These are phyloP conservation scores for Bombus terrestris DNA, from an alignment of 1,140 invertebrate species.

Conservation along the genomic window DNA sequence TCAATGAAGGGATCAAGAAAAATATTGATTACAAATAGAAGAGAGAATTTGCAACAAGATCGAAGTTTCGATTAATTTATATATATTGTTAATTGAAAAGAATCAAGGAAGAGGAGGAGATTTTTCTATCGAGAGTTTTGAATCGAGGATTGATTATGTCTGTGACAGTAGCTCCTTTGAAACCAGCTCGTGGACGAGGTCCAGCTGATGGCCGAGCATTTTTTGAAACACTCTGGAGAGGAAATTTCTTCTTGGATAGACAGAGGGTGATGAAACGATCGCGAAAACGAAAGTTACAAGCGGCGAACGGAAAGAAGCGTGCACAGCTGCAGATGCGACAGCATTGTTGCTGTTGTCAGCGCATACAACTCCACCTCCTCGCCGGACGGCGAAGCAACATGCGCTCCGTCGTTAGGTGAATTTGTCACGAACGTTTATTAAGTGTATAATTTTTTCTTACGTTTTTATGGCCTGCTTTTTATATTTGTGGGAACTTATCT, in stretches of 20 bases:
- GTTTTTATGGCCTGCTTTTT: neutral
- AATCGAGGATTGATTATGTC: slow-evolving; percentile 71
- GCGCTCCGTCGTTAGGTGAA: slow-evolving; percentile 81
- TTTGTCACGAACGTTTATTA: slow-evolving; percentile 5
- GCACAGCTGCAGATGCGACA: slow-evolving; percentile 68
- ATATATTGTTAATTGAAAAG: neutral
- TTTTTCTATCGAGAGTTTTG: neutral
- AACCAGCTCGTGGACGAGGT: slow-evolving; percentile 77
- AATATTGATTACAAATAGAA: neutral
- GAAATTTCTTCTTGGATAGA: slow-evolving; percentile 77
- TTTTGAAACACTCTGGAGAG: slow-evolving; percentile 79
- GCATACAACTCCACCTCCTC: slow-evolving; percentile 79
- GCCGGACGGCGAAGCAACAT: slow-evolving; percentile 76
- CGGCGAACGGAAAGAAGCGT: slow-evolving; percentile 62
- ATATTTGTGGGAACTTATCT: neutral
- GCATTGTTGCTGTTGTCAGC: slow-evolving; percentile 80
- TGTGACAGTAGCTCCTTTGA: slow-evolving; percentile 58
- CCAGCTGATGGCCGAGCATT: slow-evolving; percentile 79
- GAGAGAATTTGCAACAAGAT: neutral
- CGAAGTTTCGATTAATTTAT: neutral
- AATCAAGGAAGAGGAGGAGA: neutral
- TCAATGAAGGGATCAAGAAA: slow-evolving; percentile 26
- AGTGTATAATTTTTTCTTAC: neutral
- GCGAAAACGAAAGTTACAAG: slow-evolving; percentile 75
- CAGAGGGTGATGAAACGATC: slow-evolving; percentile 75